phyloP scores from a whole-genome alignment of 2,113 vertebrate genomes.

The Stegostoma tigrinum region DNA sequence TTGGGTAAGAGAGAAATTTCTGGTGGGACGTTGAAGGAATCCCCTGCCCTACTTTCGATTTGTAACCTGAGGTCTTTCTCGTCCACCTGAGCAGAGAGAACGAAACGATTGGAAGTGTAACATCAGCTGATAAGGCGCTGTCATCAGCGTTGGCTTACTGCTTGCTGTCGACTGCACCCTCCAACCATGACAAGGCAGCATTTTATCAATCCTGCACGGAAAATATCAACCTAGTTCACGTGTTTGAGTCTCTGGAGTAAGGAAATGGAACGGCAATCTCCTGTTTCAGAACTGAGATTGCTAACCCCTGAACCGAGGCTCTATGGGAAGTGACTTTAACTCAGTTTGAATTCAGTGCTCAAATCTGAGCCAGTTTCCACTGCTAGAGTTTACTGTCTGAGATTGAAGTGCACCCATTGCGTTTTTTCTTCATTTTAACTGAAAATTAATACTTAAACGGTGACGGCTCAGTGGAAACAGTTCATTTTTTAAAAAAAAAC shows the following conservation, averaged over 20 bases:
- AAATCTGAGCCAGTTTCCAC: background rate
- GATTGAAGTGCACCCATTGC: background rate
- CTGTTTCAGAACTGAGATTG: background rate
- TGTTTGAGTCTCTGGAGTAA: background rate
- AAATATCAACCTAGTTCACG: background rate
- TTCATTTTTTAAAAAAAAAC: background rate
- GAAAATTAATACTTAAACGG: background rate
- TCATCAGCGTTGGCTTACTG: no score
- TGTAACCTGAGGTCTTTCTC: no score
- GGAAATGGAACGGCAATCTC: background rate
- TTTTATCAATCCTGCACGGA: no score
- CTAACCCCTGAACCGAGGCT: background rate
- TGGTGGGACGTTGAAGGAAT: background rate
- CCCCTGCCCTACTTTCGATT: background rate
- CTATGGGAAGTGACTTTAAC: conserved; percentile 3
- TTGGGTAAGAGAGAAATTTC: background rate
- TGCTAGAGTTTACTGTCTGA: background rate
- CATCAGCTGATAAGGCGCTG: background rate
- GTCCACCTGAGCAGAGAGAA: background rate
- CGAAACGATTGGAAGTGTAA: background rate
- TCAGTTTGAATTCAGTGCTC: background rate
- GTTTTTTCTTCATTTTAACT: background rate
- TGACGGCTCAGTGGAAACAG: background rate
- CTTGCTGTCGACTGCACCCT: no score
- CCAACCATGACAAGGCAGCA: no score